phyloP scores from a whole-genome alignment of 64 coral and sea anemone species.

The Montipora sp. region DNA sequence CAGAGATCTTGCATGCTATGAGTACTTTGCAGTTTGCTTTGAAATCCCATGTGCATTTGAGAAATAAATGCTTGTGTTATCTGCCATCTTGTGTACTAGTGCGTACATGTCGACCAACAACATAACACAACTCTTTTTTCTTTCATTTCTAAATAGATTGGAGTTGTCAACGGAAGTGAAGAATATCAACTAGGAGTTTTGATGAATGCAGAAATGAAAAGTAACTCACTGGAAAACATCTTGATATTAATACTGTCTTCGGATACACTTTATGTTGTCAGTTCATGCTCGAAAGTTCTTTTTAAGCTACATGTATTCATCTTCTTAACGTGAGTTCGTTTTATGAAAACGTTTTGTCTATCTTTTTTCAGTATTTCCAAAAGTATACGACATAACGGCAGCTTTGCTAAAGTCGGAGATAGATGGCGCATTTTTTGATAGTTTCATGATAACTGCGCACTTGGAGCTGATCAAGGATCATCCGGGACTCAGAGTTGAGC shows the following conservation, averaged over 20 bases:
- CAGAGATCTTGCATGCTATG: too few relatives aligned
- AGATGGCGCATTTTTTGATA: slow-evolving; percentile 70
- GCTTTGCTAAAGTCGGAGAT: slow-evolving; percentile 68
- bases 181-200: slow-evolving; percentile 84
- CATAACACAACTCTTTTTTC: neutral
- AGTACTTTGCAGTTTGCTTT: too few relatives aligned
- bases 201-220: slow-evolving; percentile 96
- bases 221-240: neutral
- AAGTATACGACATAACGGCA: slow-evolving; percentile 24
- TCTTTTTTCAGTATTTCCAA: slow-evolving; percentile 57
- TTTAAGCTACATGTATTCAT: too few relatives aligned
- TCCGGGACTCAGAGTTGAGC: slow-evolving; percentile 61
- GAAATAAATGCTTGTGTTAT: too few relatives aligned
- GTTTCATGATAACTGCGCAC: slow-evolving; percentile 65
- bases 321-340: neutral
- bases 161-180: slow-evolving; percentile 91
- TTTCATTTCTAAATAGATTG: slow-evolving; percentile 62
- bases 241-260: too few relatives aligned
- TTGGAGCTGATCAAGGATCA: slow-evolving; percentile 47
- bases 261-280: neutral
- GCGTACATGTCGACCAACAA: too few relatives aligned
- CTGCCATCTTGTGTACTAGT: too few relatives aligned
- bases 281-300: too few relatives aligned
- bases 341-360: neutral
- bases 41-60: too few relatives aligned